These are phyloP conservation scores for Campoletis sonorensis DNA, from an alignment of 1,140 invertebrate genomes.

Conservation along the genomic window DNA sequence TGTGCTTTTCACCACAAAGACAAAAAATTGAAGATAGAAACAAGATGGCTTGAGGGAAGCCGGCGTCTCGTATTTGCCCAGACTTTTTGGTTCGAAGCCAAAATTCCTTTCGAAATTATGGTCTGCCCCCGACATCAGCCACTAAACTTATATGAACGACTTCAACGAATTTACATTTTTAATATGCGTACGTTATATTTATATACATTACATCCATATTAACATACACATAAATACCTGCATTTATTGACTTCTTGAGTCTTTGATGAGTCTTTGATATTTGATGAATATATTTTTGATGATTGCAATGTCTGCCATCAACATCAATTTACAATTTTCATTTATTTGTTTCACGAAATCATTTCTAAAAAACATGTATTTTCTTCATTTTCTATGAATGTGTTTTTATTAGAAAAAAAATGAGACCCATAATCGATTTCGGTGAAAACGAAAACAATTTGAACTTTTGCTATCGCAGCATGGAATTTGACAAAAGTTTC, in stretches of 20 bases:
- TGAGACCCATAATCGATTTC: no score
- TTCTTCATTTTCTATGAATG: no score
- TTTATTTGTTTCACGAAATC: no score
- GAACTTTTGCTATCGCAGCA: no score
- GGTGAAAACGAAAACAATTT: no score
- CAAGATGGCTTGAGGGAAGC: neutral
- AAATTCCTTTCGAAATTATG: slow-evolving; percentile 29
- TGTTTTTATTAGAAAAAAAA: no score
- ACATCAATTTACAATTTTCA: no score
- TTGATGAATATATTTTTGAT: neutral
- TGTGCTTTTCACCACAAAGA: no score
- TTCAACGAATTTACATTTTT: neutral
- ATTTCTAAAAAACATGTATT: no score
- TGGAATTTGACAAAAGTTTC: no score
- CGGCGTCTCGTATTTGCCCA: slow-evolving; percentile 16
- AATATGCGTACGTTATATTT: neutral
- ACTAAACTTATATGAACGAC: slow-evolving; percentile 11
- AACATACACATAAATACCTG: neutral
- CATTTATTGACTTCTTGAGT: neutral
- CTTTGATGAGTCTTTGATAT: neutral
- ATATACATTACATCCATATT: neutral
- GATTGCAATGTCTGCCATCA: neutral
- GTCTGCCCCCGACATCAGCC: slow-evolving; percentile 26
- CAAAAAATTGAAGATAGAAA: neutral
- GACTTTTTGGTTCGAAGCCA: slow-evolving; percentile 21